Evolutionary conservation across 2,113 vertebrate genomes (phyloP), one percentile per base, ranked within the genome.

Genomic region (Oriolus oriolus): DNA sequence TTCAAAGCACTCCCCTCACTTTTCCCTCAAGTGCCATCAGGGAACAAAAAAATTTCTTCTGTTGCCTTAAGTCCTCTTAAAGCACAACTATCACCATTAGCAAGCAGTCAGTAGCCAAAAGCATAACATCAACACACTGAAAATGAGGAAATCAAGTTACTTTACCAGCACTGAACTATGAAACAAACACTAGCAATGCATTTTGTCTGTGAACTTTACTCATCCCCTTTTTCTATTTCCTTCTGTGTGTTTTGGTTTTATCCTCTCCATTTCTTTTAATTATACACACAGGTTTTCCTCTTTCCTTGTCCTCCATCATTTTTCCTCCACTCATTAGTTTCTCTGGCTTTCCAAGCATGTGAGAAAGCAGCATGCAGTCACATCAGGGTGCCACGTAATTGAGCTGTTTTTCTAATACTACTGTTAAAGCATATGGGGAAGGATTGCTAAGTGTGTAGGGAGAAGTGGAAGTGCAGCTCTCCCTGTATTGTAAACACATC

Each of bases 321-420:
- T 93, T 89, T 94, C 75, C 53, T 87, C 54, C 76, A 69, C 86
- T 95, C 93, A 88, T 95, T 95, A 94, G 92, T 94, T 97, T 79
- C 88, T 93, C 87, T 61, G 49, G 80, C 83, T 96, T 94, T 86
- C 88, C n/a, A 6, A 59, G 69, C 80, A 52, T 79, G 68, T 73
- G 91, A 96, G 94, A 96, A 96, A 95, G 71, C 97, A 97, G 96
- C 93, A 86, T 90, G 97, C 96, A 73, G 74, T 96, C 97, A 93
- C 98, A 96, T 96, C 97, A 76, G 97, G 98, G 93, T 97, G 97
- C 97, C 95, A 26, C 87, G 97, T 97, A 98, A 98, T 97, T 97
- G 97, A 95, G 95, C 96, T 98, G 97, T 87, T 98, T 98, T 96
- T 97, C 96, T 97, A 91, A 90, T 95, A 95, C 90, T 94, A 94